Evolutionary conservation across 23 tunicate genomes (phyloP).

Genomic region (Oikopleura dioica): DNA sequence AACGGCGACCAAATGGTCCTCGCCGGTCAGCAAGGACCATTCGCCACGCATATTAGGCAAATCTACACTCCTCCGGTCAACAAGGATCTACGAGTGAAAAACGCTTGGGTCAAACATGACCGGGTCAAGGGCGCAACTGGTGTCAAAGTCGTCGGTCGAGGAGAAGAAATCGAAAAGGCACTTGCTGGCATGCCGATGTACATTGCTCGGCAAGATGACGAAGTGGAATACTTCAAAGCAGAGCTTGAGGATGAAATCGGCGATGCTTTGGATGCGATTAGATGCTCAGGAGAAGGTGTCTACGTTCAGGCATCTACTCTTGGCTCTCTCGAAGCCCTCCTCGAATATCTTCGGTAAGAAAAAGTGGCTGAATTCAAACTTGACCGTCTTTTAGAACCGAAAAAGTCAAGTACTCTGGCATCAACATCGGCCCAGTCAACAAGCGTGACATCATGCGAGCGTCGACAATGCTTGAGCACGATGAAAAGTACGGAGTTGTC

Average conservation of each 20-base stretch:
- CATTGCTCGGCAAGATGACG: constrained; percentile 48
- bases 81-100: constrained; percentile 42
- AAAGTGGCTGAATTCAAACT: constrained; percentile 51
- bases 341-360: constrained; percentile 44
- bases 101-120: constrained; percentile 32
- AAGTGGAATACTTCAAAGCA: constrained; percentile 34
- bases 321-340: constrained; percentile 65
- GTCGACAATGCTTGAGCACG: constrained; percentile 79
- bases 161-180: constrained; percentile 75
- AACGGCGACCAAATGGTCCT: constrained; percentile 63
- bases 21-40: constrained; percentile 63
- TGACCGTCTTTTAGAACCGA: not conserved
- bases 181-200: constrained; percentile 61
- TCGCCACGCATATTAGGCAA: constrained; percentile 57
- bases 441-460: constrained; percentile 69
- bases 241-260: not conserved
- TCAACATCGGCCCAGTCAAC: constrained; percentile 71
- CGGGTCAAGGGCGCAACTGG: constrained; percentile 64
- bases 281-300: constrained; percentile 41
- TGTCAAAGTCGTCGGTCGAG: constrained; percentile 55
- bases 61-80: constrained; percentile 60
- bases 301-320: constrained; percentile 84
- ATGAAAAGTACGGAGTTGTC: constrained; percentile 66
- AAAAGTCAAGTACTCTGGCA: constrained; percentile 17
- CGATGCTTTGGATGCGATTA: not conserved